phyloP scores from a whole-genome alignment of 1,140 invertebrate genomes.

The Tetragonula clypearis region DNA sequence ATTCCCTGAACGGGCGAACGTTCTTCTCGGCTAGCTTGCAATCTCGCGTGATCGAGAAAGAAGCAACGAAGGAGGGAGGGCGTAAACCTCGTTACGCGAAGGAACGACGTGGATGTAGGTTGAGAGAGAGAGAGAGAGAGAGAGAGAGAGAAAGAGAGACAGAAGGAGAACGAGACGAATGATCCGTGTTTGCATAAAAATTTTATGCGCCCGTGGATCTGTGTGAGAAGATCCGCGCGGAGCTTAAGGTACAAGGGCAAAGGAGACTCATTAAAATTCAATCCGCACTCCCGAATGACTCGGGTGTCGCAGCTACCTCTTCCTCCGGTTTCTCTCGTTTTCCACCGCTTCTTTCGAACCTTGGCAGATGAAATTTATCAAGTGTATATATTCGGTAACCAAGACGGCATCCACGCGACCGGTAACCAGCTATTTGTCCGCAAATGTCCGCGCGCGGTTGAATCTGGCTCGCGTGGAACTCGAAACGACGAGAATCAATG shows the following conservation, averaged over 20 bases:
- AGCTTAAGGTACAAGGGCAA: slow-evolving; percentile 61
- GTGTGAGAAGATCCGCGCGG: slow-evolving; percentile 16
- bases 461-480: background rate
- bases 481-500: slow-evolving; percentile 45
- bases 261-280: slow-evolving; percentile 66
- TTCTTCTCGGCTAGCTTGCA: background rate
- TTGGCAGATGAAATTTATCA: too few species aligned
- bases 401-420: slow-evolving; percentile 6
- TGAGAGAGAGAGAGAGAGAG: background rate
- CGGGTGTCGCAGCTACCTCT: slow-evolving; percentile 19
- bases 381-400: background rate
- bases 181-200: slow-evolving; percentile 67
- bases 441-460: background rate
- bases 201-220: slow-evolving; percentile 46
- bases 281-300: slow-evolving; percentile 39
- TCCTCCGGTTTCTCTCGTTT: background rate
- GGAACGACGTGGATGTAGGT: background rate
- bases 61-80: background rate
- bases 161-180: slow-evolving; percentile 22
- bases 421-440: background rate
- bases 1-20: background rate
- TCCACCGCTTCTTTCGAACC: background rate
- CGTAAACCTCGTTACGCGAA: slow-evolving; percentile 7
- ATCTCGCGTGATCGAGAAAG: background rate
- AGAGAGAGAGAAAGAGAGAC: background rate